These are phyloP conservation scores for Pangasius macronema DNA, from an alignment of 2,797 vertebrate genomes.

Conservation along the genomic window DNA sequence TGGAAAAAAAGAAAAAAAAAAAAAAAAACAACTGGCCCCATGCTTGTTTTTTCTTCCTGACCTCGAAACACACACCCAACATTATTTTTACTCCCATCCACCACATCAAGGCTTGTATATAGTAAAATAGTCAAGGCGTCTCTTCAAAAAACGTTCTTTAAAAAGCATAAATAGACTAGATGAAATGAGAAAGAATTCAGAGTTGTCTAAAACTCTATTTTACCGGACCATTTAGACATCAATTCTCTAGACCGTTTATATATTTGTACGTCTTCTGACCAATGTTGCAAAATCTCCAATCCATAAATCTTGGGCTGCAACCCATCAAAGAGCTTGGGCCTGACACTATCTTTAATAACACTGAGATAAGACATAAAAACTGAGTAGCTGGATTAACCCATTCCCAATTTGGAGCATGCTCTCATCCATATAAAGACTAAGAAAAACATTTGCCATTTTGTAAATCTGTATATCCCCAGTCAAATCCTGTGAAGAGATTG, in stretches of 20 bases:
- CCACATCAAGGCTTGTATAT: constrained; percentile 24
- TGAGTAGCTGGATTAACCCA: neutral
- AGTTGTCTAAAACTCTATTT: too few species aligned
- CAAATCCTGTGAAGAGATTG: constrained; percentile 22
- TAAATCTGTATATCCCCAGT: constrained; percentile 36
- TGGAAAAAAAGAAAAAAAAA: neutral
- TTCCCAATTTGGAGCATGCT: neutral
- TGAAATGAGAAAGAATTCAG: neutral
- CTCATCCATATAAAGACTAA: neutral
- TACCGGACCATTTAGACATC: too few species aligned
- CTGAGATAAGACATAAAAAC: neutral
- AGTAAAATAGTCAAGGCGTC: constrained; percentile 25
- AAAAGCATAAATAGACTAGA: constrained; percentile 9
- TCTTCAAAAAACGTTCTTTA: constrained; percentile 10
- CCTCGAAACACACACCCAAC: constrained; percentile 15
- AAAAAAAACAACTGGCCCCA: neutral
- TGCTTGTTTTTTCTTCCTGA: neutral
- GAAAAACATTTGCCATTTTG: neutral
- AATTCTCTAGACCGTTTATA: too few species aligned
- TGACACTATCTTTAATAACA: neutral
- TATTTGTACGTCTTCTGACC: too few species aligned
- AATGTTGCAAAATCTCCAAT: neutral
- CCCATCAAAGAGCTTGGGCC: neutral
- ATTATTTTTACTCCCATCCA: constrained; percentile 4
- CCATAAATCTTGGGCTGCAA: neutral